Conservation (phyloP, 2,113 vertebrate species). For the Carettochelys insculpta region DNA sequence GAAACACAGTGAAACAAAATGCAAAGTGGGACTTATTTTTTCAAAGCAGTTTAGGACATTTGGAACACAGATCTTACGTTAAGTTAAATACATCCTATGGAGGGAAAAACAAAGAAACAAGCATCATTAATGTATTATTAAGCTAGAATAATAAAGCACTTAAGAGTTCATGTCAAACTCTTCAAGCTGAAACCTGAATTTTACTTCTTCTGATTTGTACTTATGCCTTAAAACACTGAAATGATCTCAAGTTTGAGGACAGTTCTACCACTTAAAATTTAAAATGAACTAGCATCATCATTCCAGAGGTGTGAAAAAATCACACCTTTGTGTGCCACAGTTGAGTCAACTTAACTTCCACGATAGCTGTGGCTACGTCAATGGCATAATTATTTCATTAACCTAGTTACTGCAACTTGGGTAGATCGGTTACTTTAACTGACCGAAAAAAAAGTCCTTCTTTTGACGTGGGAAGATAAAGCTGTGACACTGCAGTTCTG, state of each 20-base stretch:
- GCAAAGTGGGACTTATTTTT: neutral
- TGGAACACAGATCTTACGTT: neutral
- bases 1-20: neutral
- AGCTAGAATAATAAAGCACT: neutral
- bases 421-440: neutral
- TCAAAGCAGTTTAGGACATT: neutral
- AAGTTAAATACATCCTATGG: neutral
- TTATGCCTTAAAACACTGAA: neutral
- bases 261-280: neutral
- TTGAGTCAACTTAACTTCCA: neutral
- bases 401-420: neutral
- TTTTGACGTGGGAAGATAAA: neutral
- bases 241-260: neutral
- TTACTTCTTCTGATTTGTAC: neutral
- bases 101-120: neutral
- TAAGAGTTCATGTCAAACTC: neutral
- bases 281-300: neutral
- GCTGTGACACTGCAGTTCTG: neutral
- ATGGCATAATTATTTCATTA: neutral
- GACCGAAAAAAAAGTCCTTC: neutral
- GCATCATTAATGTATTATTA: neutral
- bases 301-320: neutral
- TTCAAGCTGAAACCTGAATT: neutral
- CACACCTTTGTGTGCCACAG: neutral
- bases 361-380: neutral